Evolutionary conservation across 2,888 invertebrate genomes (phyloP), one percentile per base, ranked within the genome.

Genomic region (Phengaris alcon): DNA sequence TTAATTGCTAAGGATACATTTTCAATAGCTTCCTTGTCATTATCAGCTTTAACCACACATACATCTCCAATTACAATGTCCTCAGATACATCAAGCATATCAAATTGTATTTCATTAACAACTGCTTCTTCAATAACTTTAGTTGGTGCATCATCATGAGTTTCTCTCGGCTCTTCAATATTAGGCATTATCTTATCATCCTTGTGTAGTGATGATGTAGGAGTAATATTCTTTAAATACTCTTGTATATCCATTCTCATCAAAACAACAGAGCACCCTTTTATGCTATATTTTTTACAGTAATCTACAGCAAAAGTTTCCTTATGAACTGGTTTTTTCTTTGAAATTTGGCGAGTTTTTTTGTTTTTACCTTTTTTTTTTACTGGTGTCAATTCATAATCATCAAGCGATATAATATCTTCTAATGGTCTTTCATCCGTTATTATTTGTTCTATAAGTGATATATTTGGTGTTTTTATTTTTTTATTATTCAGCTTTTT

Each of bases 21-120:
- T 54, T 83, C 87, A 48, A 80, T 79, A 2, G 78, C 75, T 74
- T 84, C 85, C 78, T 88, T 90, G 69, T 87, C 87, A 74, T 83
- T 86, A 51, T 77, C 69, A 46, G 76, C 81, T 77, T 91, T 91
- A 0, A 86, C 80, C 75, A 91, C 91, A 82, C 85, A 87, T 75
- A 80, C 86, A 57, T 89, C 89, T 0, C 89, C 92, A 77, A 93
- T 90, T 0, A 90, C 86, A 75, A 93, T 93, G 77, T 93, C 93
- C 80, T 93, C 93, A 0, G 92, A 93, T 0, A 93, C 92, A 82
- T 93, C 93, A 76, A 93, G 83, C 92, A 93, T 92, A 77, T 93
- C 93, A 80, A 93, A 88, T 68, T 90, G 90, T 57, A 92, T 81
- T 74, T 90, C 89, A 80, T 86, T 88, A 6, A 83, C 82, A 46